A percentile compares a stretch with the other conserved stretches of the same genome.
phyloP scores from a whole-genome alignment of 2,797 vertebrate genomes.

The Sebastes trivittatus region DNA sequence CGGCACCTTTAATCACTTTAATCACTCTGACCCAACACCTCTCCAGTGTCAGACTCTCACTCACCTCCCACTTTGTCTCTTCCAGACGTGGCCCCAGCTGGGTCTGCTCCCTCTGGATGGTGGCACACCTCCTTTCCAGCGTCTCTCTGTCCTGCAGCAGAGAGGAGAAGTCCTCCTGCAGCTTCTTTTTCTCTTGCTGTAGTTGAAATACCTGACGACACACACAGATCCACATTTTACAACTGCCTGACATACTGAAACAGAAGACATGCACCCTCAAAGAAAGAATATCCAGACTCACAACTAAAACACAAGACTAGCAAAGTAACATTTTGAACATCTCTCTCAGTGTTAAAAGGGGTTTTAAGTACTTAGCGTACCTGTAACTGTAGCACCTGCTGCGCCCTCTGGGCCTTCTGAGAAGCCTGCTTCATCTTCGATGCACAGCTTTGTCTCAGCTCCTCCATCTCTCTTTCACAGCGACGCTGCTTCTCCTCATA shows the following conservation, averaged over 20 bases:
- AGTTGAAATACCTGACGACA: conserved; percentile 89
- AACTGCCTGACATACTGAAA: background rate
- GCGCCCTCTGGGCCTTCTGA: conserved; percentile 90
- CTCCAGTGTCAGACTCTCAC: conserved; percentile 27
- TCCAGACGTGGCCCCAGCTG: conserved; percentile 95
- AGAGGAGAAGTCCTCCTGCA: conserved; percentile 95
- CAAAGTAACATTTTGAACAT: background rate
- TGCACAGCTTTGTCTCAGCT: conserved; percentile 87
- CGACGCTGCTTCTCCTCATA: conserved; percentile 93
- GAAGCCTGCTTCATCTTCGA: conserved; percentile 89
- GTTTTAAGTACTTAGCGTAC: conserved; percentile 34
- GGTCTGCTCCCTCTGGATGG: conserved; percentile 93
- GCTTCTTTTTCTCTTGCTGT: conserved; percentile 96
- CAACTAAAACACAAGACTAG: background rate
- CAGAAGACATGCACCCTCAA: background rate
- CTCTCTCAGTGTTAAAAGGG: background rate
- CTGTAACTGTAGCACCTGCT: conserved; percentile 96
- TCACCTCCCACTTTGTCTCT: conserved; percentile 98
- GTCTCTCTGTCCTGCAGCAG: conserved; percentile 94
- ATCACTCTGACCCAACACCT: background rate
- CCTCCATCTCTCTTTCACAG: conserved; percentile 91
- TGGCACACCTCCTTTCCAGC: conserved; percentile 91
- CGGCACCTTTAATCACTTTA: background rate
- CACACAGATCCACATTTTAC: background rate
- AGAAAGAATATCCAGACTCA: background rate